Evolutionary conservation across 1,140 invertebrate genomes (phyloP).

Genomic region (Apis laboriosa): DNA sequence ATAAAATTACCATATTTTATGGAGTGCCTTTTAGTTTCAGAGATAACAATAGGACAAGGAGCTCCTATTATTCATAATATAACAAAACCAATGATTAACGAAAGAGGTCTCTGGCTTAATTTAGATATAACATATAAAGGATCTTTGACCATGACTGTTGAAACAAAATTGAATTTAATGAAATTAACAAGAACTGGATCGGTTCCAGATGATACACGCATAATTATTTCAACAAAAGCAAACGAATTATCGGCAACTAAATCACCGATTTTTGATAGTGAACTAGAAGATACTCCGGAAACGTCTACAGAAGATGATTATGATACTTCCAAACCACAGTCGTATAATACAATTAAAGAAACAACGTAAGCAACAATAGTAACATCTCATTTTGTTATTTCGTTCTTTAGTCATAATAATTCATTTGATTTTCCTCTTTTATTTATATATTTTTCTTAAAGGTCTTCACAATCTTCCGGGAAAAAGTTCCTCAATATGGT

Average conservation of each 20-base stretch:
- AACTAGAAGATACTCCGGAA: constrained; percentile 95
- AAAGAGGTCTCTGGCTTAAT: constrained; percentile 96
- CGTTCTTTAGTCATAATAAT: not conserved
- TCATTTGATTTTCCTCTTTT: not conserved
- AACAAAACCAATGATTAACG: constrained; percentile 89
- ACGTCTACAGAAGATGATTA: constrained; percentile 92
- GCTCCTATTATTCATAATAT: constrained; percentile 89
- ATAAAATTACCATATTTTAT: constrained; percentile 95
- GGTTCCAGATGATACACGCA: constrained; percentile 52
- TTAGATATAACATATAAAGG: constrained; percentile 95
- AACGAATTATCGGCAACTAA: constrained; percentile 55
- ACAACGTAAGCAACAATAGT: constrained; percentile 69
- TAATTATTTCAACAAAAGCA: constrained; percentile 36
- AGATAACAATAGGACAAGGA: constrained; percentile 88
- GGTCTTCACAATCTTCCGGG: constrained; percentile 81
- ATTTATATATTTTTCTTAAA: constrained; percentile 51
- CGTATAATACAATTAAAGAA: constrained; percentile 69
- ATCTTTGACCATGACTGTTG: constrained; percentile 93
- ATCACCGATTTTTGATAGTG: constrained; percentile 88
- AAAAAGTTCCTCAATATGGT: constrained; percentile 93
- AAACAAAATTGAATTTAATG: constrained; percentile 97
- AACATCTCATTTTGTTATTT: not conserved
- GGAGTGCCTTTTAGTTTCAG: constrained; percentile 89
- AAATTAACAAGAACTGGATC: constrained; percentile 85
- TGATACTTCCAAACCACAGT: constrained; percentile 68